These are phyloP conservation scores for Grammomys surdaster DNA, from an alignment of 2,113 vertebrate genomes.

Conservation along the genomic window DNA sequence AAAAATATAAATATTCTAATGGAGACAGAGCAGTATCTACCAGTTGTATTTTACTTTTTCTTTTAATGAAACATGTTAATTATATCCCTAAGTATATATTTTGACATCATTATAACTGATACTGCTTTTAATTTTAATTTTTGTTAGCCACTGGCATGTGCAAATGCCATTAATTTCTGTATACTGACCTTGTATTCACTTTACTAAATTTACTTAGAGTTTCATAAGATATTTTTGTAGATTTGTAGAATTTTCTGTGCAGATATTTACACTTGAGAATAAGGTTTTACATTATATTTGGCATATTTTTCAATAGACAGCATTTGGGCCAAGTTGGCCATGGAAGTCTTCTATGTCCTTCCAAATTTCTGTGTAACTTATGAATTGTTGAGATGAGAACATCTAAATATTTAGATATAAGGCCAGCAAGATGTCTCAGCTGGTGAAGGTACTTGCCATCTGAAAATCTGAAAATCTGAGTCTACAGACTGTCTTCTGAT, in stretches of 20 bases:
- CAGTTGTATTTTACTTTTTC: background rate
- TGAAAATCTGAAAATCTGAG: background rate
- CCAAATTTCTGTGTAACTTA: background rate
- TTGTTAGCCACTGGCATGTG: background rate
- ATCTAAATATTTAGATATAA: slow-evolving; percentile 38
- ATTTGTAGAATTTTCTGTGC: background rate
- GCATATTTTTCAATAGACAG: background rate
- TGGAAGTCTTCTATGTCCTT: background rate
- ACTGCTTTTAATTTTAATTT: background rate
- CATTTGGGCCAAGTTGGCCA: background rate
- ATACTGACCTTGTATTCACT: background rate
- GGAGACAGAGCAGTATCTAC: background rate
- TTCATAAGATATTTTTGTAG: background rate
- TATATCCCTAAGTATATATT: background rate
- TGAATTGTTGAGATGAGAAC: background rate
- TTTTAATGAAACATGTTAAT: background rate
- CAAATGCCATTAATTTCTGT: slow-evolving; percentile 1
- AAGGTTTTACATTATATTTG: background rate
- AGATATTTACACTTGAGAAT: background rate
- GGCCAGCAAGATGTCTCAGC: background rate
- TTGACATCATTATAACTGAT: background rate
- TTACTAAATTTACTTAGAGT: background rate
- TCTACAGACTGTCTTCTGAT: too few species aligned
- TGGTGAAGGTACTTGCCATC: background rate
- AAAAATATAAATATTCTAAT: background rate